phyloP scores from a whole-genome alignment of 1,140 invertebrate species.

The Lepidostoma basale region DNA sequence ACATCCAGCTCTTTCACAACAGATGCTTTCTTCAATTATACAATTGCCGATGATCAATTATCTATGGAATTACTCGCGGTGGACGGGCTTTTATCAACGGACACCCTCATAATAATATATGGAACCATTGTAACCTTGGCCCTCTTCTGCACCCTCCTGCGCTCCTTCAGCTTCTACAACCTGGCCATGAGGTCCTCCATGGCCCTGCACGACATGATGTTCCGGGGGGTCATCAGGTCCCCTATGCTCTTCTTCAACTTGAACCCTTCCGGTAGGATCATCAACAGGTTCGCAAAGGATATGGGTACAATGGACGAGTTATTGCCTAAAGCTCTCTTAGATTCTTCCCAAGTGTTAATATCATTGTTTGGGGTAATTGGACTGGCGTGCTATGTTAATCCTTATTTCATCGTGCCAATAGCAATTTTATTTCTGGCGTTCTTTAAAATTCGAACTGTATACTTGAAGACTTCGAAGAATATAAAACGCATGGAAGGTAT shows the following conservation, averaged over 20 bases:
- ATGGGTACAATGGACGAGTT: slow-evolving; percentile 82
- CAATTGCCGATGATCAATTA: neutral
- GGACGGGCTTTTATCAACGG: slow-evolving; percentile 30
- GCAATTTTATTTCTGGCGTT: slow-evolving; percentile 68
- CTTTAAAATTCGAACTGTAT: slow-evolving; percentile 69
- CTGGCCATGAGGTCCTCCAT: slow-evolving; percentile 69
- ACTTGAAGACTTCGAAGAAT: slow-evolving; percentile 76
- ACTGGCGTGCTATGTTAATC: slow-evolving; percentile 71
- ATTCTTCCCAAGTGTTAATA: slow-evolving; percentile 68
- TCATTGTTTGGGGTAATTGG: slow-evolving; percentile 58
- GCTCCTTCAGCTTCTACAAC: slow-evolving; percentile 68
- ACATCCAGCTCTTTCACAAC: too few species aligned
- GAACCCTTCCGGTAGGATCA: slow-evolving; percentile 73
- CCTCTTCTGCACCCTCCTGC: slow-evolving; percentile 57
- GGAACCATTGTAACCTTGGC: slow-evolving; percentile 57
- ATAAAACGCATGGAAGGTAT: slow-evolving; percentile 81
- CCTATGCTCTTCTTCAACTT: slow-evolving; percentile 77
- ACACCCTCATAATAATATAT: slow-evolving; percentile 60
- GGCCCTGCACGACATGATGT: slow-evolving; percentile 72
- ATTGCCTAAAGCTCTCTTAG: slow-evolving; percentile 74
- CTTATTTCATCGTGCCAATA: slow-evolving; percentile 69
- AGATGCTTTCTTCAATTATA: neutral
- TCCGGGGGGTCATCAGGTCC: slow-evolving; percentile 59
- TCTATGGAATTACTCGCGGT: too few species aligned
- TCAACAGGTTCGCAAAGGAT: slow-evolving; percentile 81